These are phyloP conservation scores for Macrosteles quadrilineatus DNA, from an alignment of 1,140 invertebrate genomes.

Conservation along the genomic window DNA sequence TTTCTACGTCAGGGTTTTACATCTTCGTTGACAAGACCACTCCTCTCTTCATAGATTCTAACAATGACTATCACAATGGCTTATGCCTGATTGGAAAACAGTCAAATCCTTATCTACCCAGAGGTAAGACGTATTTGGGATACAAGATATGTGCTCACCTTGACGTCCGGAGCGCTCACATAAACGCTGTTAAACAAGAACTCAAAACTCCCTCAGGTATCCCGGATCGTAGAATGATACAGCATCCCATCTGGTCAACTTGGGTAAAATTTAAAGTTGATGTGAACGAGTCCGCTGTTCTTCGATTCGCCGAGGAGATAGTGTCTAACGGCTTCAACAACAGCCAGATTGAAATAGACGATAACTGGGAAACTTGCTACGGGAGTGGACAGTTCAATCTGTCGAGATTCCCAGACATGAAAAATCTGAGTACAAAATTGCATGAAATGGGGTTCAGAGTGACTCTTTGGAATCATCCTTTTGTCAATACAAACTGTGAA, in stretches of 20 bases:
- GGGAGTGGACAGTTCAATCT: conserved; percentile 76
- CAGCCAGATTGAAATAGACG: conserved; percentile 88
- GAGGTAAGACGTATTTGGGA: conserved; percentile 49
- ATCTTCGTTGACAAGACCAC: conserved; percentile 33
- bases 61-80: conserved; percentile 57
- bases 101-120: conserved; percentile 55
- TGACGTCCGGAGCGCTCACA: conserved; percentile 62
- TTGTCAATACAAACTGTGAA: conserved; percentile 76
- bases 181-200: conserved; percentile 58
- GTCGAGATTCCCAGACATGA: conserved; percentile 72
- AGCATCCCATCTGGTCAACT: conserved; percentile 84
- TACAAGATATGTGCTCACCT: conserved; percentile 59
- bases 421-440: conserved; percentile 33
- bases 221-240: conserved; percentile 69
- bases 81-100: conserved; percentile 62
- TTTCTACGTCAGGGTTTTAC: conserved; percentile 38
- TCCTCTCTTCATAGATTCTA: conserved; percentile 45
- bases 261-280: conserved; percentile 78
- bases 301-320: conserved; percentile 73
- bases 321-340: conserved; percentile 65
- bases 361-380: conserved; percentile 90
- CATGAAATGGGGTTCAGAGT: conserved; percentile 46
- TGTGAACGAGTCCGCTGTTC: conserved; percentile 66
- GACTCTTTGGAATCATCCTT: conserved; percentile 88
- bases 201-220: conserved; percentile 59